phyloP scores from a whole-genome alignment of 2,888 invertebrate genomes.

The Lasioglossum lativentre region DNA sequence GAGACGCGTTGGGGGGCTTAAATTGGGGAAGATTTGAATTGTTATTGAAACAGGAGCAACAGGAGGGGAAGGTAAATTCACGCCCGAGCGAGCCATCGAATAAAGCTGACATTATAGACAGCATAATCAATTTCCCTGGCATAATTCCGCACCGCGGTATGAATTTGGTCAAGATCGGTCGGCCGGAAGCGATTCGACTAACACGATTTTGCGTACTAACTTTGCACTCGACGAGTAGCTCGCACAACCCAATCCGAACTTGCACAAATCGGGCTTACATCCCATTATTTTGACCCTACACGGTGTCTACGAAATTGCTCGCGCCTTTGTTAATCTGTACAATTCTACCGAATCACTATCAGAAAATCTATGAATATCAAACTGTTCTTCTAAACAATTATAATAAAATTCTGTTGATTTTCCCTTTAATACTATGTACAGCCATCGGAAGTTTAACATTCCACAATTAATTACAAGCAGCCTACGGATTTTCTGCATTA shows the following conservation, averaged over 20 bases:
- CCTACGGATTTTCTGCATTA: too few relatives aligned
- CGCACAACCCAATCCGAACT: conserved; percentile 49
- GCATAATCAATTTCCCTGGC: conserved; percentile 77
- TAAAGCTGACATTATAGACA: conserved; percentile 69
- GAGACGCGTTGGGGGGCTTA: neutral
- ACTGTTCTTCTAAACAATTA: neutral
- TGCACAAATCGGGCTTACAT: conserved; percentile 57
- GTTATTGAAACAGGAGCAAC: conserved; percentile 2
- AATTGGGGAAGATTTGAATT: neutral
- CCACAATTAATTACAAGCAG: neutral
- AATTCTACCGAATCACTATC: neutral
- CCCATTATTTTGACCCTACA: conserved; percentile 42
- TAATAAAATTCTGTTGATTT: neutral
- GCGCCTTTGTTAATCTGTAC: neutral
- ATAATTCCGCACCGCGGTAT: conserved; percentile 71
- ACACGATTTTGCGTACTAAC: conserved; percentile 80
- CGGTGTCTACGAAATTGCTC: neutral
- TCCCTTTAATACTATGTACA: neutral
- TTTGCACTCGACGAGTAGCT: conserved; percentile 70
- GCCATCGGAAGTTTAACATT: too few relatives aligned
- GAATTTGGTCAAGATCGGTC: conserved; percentile 71
- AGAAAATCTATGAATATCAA: neutral
- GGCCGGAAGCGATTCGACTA: conserved; percentile 78
- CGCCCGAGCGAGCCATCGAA: conserved; percentile 64
- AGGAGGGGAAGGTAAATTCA: conserved; percentile 2